A percentile compares a stretch with the other conserved stretches of the same genome.
phyloP scores from a whole-genome alignment of 2,797 vertebrate species.

The Xenopus petersii region DNA sequence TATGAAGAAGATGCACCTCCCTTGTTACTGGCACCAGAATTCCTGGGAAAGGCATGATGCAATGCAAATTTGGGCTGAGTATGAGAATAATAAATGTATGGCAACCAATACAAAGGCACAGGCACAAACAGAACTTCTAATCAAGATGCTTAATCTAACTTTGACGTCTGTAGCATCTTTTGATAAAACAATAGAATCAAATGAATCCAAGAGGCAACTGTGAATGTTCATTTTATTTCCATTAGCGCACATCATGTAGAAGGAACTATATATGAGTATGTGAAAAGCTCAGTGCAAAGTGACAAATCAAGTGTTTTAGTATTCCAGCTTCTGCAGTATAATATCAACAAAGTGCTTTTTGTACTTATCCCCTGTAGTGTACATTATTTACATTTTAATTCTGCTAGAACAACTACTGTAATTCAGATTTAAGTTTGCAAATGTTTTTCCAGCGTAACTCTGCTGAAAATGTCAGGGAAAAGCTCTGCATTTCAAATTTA shows the following conservation, averaged over 20 bases:
- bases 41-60: no score
- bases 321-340: constrained; percentile 22
- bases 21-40: no score
- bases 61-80: no score
- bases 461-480: constrained; percentile 9
- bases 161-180: constrained; percentile 3
- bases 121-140: no score
- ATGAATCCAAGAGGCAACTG: constrained; percentile 24
- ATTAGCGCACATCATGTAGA: constrained; percentile 28
- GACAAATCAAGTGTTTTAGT: constrained; percentile 34
- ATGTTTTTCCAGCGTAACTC: not conserved
- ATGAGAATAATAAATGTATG: no score
- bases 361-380: constrained; percentile 37
- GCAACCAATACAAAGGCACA: no score
- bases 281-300: constrained; percentile 21
- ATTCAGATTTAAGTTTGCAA: constrained; percentile 25
- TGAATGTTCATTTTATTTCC: constrained; percentile 26
- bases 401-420: constrained; percentile 31
- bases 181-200: constrained; percentile 16
- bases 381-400: constrained; percentile 43
- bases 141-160: not conserved
- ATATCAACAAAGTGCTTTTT: constrained; percentile 26
- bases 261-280: constrained; percentile 32
- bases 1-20: no score
- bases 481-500: not conserved